Percentiles rank a stretch among this genome's conserved stretches.
phyloP scores from a whole-genome alignment of 2,797 vertebrate genomes.

The Enteromius anoplus region DNA sequence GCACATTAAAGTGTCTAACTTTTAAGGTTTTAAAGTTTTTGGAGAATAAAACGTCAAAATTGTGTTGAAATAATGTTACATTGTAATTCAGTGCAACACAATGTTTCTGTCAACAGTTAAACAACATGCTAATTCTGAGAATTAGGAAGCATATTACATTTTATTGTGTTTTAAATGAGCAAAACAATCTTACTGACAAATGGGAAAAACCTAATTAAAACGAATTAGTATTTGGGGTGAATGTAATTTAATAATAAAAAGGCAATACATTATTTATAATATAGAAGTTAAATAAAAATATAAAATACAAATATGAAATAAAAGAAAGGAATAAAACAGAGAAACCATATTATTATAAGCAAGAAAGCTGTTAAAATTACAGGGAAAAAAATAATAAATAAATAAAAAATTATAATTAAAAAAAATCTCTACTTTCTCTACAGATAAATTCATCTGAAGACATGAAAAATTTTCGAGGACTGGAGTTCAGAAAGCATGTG shows the following conservation, averaged over 20 bases:
- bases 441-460: background rate
- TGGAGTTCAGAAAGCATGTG: background rate
- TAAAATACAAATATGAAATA: background rate
- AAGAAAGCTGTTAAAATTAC: background rate
- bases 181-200: no score
- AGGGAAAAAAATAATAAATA: background rate
- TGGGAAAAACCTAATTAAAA: no score
- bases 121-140: no score
- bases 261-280: background rate
- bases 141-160: no score
- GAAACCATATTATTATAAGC: background rate
- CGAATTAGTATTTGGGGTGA: no score
- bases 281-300: background rate
- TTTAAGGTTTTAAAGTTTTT: no score
- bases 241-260: background rate
- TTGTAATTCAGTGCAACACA: no score
- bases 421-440: background rate
- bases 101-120: no score
- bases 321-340: background rate
- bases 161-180: no score
- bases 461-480: background rate
- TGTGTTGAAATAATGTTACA: no score
- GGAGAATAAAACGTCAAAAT: no score
- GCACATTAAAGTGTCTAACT: no score
- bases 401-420: background rate